Evolutionary conservation across 2,888 invertebrate species (phyloP), one percentile per base, ranked within the genome.

Genomic region (Nemotelus pantherinus): DNA sequence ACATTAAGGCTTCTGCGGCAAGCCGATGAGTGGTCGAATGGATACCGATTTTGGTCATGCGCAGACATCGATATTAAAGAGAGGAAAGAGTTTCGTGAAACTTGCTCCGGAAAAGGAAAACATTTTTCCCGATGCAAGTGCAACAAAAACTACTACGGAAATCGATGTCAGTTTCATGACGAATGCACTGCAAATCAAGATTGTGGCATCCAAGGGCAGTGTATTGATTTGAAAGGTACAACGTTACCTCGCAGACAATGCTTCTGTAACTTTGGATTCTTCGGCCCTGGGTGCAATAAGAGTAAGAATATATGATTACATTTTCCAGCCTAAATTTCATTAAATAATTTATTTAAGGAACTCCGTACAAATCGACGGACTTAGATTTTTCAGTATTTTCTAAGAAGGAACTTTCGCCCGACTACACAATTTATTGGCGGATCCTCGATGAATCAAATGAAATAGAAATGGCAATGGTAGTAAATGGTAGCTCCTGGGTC

Each of bases 11-110:
- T 99, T 81, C 90, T 96, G 76, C 89, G 98, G 0, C 95, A 98
- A 87, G 98, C 98, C 0, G 91, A 92, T 44, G 98, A 99, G 88
- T 98, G 97, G 96, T 91, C 93, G 0, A 88, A 90, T 77, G 91
- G 89, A 82, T 98, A 97, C 87, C 89, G 93, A 80, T 98, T 98
- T 89, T 97, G 96, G 96, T 96, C 96, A 0, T 98, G 98, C 85
- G 94, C 97, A 2, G 98, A 98, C 87, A 94, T 98, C 76, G 95
- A 97, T 84, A 94, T 98, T 79, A 88, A 91, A 80, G 85, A 82
- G 91, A 94, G 92, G 72, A 93, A 93, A 85, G 90, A 91, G 60
- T 96, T 93, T 87, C 91, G 92, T 80, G 96, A 96, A 86, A 91
- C 91, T 1, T 98, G 98, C 85, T 94, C 93, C 71, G 93, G 93